Percentiles rank a stretch among this genome's conserved stretches.
Conservation (phyloP, 1,140 invertebrate species). For the Ooceraea biroi region DNA sequence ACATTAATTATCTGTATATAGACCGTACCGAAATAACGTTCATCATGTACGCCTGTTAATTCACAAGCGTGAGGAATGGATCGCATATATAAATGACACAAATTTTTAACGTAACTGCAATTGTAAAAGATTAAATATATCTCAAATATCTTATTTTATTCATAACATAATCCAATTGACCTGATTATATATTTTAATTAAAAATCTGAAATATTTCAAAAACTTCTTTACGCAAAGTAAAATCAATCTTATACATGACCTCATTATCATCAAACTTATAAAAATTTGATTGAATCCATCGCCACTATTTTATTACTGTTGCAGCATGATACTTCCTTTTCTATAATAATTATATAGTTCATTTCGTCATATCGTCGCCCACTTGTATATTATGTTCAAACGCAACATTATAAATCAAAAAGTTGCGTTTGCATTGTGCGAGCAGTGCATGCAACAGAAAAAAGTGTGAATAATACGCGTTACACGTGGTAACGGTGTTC, state of each 20-base stretch:
- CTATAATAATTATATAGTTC: neutral
- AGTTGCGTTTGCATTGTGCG: neutral
- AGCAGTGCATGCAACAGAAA: neutral
- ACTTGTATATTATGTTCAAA: neutral
- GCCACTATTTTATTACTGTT: neutral
- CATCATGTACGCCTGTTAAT: neutral
- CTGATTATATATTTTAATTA: neutral
- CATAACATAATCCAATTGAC: neutral
- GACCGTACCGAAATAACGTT: slow-evolving; percentile 21
- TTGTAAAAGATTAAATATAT: neutral
- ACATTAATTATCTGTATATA: slow-evolving; percentile 11
- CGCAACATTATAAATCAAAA: neutral
- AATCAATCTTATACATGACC: neutral
- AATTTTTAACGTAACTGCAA: neutral
- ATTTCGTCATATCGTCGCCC: neutral
- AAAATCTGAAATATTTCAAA: neutral
- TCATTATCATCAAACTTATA: too few relatives aligned
- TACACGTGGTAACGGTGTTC: slow-evolving; percentile 46
- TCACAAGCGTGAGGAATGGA: neutral
- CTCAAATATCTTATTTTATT: neutral
- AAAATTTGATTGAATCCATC: neutral
- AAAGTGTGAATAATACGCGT: slow-evolving; percentile 24
- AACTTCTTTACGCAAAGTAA: neutral
- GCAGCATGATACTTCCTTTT: neutral
- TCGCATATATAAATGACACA: slow-evolving; percentile 3